Percentiles rank a stretch among this genome's conserved stretches.
These are phyloP conservation scores for Kobus ellipsiprymnus DNA, from an alignment of 2,113 vertebrate species.

Conservation along the genomic window DNA sequence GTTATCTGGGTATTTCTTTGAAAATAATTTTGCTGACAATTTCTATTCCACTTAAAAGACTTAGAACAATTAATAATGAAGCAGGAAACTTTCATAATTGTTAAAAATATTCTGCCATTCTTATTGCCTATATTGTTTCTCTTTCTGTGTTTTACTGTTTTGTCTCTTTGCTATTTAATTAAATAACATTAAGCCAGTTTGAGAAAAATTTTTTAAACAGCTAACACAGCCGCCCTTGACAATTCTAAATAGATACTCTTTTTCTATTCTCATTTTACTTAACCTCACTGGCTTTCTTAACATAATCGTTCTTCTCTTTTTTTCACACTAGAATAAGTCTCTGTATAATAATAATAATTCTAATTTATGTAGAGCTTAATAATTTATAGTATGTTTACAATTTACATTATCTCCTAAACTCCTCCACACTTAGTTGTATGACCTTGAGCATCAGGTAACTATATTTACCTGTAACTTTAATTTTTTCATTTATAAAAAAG, in stretches of 20 bases:
- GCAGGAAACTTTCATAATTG: not conserved
- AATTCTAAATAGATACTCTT: not conserved
- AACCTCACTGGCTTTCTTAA: constrained; percentile 12
- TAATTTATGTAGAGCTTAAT: not conserved
- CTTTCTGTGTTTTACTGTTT: not conserved
- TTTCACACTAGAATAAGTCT: not conserved
- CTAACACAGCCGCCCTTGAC: not conserved
- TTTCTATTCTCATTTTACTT: not conserved
- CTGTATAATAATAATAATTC: not conserved
- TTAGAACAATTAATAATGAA: not conserved
- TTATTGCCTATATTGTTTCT: not conserved
- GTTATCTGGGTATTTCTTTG: not conserved
- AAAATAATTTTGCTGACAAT: constrained; percentile 14
- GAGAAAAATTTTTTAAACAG: constrained; percentile 27
- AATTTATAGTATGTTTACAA: not conserved
- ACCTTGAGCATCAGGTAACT: not conserved
- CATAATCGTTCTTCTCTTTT: not conserved
- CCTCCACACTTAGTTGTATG: not conserved
- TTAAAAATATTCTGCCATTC: not conserved
- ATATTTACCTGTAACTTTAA: not conserved
- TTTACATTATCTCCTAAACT: not conserved
- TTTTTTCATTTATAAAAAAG: not conserved
- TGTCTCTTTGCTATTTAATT: not conserved
- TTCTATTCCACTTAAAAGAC: not conserved
- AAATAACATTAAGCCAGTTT: not conserved